A percentile compares a stretch with the other conserved stretches of the same genome.
phyloP scores from a whole-genome alignment of 2,888 invertebrate genomes.

The Megastigmus dorsalis region DNA sequence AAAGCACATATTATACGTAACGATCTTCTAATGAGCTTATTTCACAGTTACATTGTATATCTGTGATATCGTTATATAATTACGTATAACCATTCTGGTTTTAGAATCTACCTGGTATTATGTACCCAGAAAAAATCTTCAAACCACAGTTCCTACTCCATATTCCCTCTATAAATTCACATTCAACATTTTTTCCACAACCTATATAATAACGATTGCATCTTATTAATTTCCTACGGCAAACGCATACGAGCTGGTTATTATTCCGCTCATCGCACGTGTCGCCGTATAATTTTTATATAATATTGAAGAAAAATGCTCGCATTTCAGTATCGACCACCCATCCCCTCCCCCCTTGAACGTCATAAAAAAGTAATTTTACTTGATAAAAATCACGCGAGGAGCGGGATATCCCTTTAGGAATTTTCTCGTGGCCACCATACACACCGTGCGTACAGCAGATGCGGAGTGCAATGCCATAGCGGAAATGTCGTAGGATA shows the following conservation, averaged over 20 bases:
- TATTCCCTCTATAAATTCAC: too few relatives aligned
- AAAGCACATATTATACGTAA: too few relatives aligned
- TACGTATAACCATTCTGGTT: too few relatives aligned
- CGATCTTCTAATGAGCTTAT: too few relatives aligned
- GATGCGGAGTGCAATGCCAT: not conserved
- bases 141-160: too few relatives aligned
- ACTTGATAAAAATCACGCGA: conserved; percentile 47
- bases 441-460: not conserved
- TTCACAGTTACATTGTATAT: too few relatives aligned
- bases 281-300: conserved; percentile 18
- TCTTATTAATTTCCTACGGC: too few relatives aligned
- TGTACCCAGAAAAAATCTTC: too few relatives aligned
- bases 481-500: not conserved
- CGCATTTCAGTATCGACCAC: conserved; percentile 25
- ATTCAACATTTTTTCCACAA: too few relatives aligned
- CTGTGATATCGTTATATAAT: too few relatives aligned
- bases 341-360: conserved; percentile 1
- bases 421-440: conserved; percentile 45
- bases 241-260: conserved; percentile 15
- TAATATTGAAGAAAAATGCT: conserved; percentile 35
- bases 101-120: too few relatives aligned
- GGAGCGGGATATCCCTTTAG: conserved; percentile 3
- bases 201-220: too few relatives aligned
- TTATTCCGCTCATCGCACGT: not conserved
- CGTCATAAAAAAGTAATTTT: conserved; percentile 46